These are phyloP conservation scores for Pelecanus crispus DNA, from an alignment of 2,113 vertebrate species.

Conservation along the genomic window DNA sequence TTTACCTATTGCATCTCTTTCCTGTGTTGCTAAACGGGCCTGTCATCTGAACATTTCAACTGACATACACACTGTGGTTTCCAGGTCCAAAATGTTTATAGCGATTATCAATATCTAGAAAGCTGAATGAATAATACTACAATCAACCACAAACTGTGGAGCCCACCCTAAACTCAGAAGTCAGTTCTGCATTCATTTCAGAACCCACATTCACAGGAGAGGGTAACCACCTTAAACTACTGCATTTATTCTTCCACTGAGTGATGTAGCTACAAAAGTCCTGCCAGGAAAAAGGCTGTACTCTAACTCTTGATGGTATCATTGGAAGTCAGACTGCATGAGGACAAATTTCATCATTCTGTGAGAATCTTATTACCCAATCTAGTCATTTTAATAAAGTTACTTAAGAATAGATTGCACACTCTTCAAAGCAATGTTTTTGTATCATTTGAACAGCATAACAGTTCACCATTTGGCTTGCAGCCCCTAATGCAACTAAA, in stretches of 20 bases:
- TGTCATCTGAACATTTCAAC: background rate
- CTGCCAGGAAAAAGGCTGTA: background rate
- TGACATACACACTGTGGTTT: conserved; percentile 1
- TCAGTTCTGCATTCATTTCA: background rate
- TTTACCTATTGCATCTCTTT: conserved; percentile 47
- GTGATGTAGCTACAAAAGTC: background rate
- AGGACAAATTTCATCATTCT: background rate
- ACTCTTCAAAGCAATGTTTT: background rate
- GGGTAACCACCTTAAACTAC: background rate
- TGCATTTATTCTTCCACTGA: background rate
- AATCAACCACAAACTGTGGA: background rate
- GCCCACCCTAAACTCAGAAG: background rate
- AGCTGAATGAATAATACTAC: background rate
- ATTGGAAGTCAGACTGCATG: background rate
- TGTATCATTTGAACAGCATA: fast-evolving
- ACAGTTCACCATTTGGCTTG: background rate
- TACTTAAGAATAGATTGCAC: background rate
- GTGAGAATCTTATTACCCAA: background rate
- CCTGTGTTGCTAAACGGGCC: background rate
- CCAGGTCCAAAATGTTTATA: background rate
- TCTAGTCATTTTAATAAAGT: background rate
- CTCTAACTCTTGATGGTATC: background rate
- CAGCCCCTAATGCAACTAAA: background rate
- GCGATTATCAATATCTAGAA: conserved; percentile 42
- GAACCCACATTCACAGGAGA: background rate